Base-by-base conservation (phyloP, 1,140 invertebrate genomes). In the Apis dorsata region DNA sequence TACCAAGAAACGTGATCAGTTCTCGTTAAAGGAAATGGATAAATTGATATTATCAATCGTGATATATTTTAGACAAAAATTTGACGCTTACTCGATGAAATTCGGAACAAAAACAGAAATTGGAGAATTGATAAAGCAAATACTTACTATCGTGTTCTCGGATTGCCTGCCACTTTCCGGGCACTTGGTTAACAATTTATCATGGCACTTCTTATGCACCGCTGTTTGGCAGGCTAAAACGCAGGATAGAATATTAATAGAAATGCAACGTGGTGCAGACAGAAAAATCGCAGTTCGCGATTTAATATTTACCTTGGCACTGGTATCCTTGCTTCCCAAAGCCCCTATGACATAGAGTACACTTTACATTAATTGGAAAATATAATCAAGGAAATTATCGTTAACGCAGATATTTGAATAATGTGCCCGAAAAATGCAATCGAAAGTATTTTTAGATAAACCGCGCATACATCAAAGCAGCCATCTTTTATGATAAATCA, bases 291-390 rank as follows among this genome's bases (percentile, higher is more conserved):
- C 24, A 17, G 24, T 34, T 19, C 13, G 49, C 10, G 71, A n/a
- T 65, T 66, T n/a, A 53, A 70, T 59, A 70, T 84, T 84, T 93
- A 97, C 96, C 95, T 93, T 99, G 98, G 94, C 99, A 99, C 89
- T 99, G 98, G 94, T 99, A 99, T 70, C 99, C 99, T 94, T 99
- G 99, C 94, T 99, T 99, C 72, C 98, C 98, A 91, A 99, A 97
- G 69, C 98, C 98, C 96, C 95, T 96, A 92, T 65, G 93, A 94
- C 57, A 89, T 49, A 74, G n/a, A 83, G 66, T 59, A 24, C 17
- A 62, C 8, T n/a, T 28, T 51, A 34, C 71, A 81, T 84, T 75
- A 28, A 79, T 79, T 71, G 63, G 34, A 12, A 5, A 51, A 77
- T 15, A 10, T 1, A 62, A 3, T 70, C 10, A 34, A 49, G 70